Evolutionary conservation across 1,140 invertebrate species (phyloP).

Genomic region (Panagrolaimus sp.): DNA sequence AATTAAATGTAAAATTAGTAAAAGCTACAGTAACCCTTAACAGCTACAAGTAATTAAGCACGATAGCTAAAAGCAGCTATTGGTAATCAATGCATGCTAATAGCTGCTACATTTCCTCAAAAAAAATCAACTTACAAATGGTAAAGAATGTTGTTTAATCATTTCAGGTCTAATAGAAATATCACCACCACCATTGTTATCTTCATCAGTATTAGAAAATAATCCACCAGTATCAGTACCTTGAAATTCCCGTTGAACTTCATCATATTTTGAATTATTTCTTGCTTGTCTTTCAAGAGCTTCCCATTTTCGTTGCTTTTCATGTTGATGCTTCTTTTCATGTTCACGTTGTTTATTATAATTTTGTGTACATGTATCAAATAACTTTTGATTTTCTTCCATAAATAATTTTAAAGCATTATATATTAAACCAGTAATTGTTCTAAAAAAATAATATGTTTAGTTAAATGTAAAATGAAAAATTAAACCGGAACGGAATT

Average conservation of each 20-base stretch:
- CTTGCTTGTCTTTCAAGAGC: not conserved
- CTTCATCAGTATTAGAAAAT: not conserved
- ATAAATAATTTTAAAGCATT: conserved; percentile 97
- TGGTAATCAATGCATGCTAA: too few species aligned
- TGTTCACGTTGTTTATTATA: conserved; percentile 61
- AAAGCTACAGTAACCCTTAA: too few species aligned
- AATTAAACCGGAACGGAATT: too few species aligned
- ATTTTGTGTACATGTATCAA: conserved; percentile 93
- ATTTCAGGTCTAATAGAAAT: not conserved
- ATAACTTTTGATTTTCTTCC: conserved; percentile 99
- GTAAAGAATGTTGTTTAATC: not conserved
- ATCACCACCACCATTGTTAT: not conserved
- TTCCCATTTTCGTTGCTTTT: not conserved
- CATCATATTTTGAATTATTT: not conserved
- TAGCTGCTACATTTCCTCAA: too few species aligned
- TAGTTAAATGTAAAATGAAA: too few species aligned
- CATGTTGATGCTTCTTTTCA: conserved; percentile 9
- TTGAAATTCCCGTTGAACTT: conserved; percentile 6
- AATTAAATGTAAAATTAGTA: too few species aligned
- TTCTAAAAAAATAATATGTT: too few species aligned
- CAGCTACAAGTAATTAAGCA: too few species aligned
- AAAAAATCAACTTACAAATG: conserved; percentile 13
- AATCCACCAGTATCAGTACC: not conserved
- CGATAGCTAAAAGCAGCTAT: too few species aligned
- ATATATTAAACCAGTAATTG: conserved; percentile 96